Evolutionary conservation across 2,797 vertebrate genomes (phyloP), one percentile per base, ranked within the genome.

Genomic region (Catamblyrhynchus diadema): DNA sequence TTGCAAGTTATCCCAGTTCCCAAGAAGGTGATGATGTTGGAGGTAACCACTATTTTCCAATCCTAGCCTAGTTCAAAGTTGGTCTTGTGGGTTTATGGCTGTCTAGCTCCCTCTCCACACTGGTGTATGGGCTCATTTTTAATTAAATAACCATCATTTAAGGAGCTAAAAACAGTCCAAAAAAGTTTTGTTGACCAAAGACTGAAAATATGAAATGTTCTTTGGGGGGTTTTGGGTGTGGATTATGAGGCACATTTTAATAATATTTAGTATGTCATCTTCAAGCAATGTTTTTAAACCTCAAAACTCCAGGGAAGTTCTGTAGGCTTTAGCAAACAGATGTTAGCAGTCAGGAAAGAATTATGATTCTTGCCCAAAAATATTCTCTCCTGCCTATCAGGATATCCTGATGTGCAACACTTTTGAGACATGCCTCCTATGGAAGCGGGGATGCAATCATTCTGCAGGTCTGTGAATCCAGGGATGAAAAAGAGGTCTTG

Each of bases 241-340:
- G 97, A 97, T 94, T 42, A 16, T 94, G 90, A 98, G 94, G 95
- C 95, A 95, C 78, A 97, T 97, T 98, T 98, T 98, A 91, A 12
- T 97, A 97, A 97, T 97, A 97, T 97, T 97, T 94, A 96, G 72
- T 91, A 97, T 97, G 97, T 98, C 98, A 98, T 98, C 96, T 96
- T 97, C 94, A 96, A 96, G 97, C 78, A 97, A 98, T 98, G 97
- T 97, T 98, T 98, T 97, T 96, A 97, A 97, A 98, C 95, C 97
- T 97, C 97, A 98, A 84, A 80, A 94, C 97, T 96, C 96, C 91
- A 92, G 97, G 98, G 98, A 98, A 96, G 92, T 95, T 95, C 91
- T 97, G 96, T 94, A 95, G 96, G 95, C 89, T 94, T 97, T 94
- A 97, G 97, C 91, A 97, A 98, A 97, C 98, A 98, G 98, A 97